phyloP scores from a whole-genome alignment of 2,113 vertebrate species.

The Arothron firmamentum region DNA sequence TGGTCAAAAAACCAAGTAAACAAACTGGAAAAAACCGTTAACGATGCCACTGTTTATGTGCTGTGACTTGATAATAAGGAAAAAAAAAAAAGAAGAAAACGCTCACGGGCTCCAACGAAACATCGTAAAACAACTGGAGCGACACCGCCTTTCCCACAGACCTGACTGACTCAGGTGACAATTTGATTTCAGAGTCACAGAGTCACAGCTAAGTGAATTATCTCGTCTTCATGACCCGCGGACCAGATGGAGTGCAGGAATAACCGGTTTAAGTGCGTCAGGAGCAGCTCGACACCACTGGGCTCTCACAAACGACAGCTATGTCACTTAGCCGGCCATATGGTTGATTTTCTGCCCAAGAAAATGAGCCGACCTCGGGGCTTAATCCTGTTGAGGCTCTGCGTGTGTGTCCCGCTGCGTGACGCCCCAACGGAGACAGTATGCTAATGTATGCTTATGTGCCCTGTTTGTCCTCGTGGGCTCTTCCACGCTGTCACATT shows the following conservation, averaged over 20 bases:
- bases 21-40: too few species aligned
- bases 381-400: constrained; percentile 23
- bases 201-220: constrained; percentile 28
- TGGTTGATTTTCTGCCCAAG: constrained; percentile 31
- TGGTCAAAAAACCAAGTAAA: too few species aligned
- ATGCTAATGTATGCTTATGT: constrained; percentile 44
- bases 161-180: background rate
- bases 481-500: constrained; percentile 48
- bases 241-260: constrained; percentile 29
- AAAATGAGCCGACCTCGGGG: constrained; percentile 33
- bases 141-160: constrained; percentile 1
- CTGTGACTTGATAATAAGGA: background rate
- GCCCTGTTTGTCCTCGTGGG: constrained; percentile 12
- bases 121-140: too few species aligned
- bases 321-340: constrained; percentile 24
- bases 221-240: constrained; percentile 3
- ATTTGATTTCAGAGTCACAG: constrained; percentile 10
- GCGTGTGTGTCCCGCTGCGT: background rate
- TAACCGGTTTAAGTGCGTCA: constrained; percentile 17
- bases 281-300: constrained; percentile 10
- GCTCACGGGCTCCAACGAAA: too few species aligned
- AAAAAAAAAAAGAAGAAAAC: background rate
- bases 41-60: too few species aligned
- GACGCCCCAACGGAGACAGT: constrained; percentile 12
- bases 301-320: constrained; percentile 24